A percentile compares a stretch with the other conserved stretches of the same genome.
phyloP scores from a whole-genome alignment of 2,888 invertebrate species.

The Lasius platythorax region DNA sequence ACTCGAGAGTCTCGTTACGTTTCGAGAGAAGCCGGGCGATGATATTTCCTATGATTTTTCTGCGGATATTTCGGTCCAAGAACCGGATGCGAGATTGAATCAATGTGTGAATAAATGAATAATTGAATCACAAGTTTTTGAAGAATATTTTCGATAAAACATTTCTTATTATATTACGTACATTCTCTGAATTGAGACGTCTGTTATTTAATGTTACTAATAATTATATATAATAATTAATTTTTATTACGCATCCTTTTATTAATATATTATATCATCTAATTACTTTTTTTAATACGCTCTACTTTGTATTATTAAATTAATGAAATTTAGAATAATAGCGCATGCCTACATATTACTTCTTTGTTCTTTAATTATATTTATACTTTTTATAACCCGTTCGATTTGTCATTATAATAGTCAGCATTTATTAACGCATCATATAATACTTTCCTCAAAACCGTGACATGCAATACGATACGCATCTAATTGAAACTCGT shows the following conservation, averaged over 20 bases:
- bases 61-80: background rate
- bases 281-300: background rate
- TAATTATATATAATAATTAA: too few species aligned
- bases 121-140: too few species aligned
- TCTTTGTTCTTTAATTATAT: constrained; percentile 12
- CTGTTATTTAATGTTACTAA: too few species aligned
- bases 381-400: background rate
- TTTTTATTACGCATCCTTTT: too few species aligned
- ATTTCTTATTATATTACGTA: too few species aligned
- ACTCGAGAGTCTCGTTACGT: constrained; percentile 48
- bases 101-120: background rate
- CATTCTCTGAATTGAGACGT: too few species aligned
- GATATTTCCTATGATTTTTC: constrained; percentile 34
- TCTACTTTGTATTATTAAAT: background rate
- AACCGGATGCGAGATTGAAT: background rate
- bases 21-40: constrained; percentile 7
- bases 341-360: background rate
- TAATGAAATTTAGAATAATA: background rate
- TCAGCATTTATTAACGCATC: constrained; percentile 29
- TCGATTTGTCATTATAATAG: constrained; percentile 32
- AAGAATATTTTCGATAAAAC: too few species aligned
- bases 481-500: constrained; percentile 43
- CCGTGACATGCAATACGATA: constrained; percentile 18
- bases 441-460: constrained; percentile 46
- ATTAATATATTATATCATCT: too few species aligned